Evolutionary conservation across 2,888 invertebrate species (phyloP), one percentile per base, ranked within the genome.

Genomic region (Drosophila nr. perissopoda): DNA sequence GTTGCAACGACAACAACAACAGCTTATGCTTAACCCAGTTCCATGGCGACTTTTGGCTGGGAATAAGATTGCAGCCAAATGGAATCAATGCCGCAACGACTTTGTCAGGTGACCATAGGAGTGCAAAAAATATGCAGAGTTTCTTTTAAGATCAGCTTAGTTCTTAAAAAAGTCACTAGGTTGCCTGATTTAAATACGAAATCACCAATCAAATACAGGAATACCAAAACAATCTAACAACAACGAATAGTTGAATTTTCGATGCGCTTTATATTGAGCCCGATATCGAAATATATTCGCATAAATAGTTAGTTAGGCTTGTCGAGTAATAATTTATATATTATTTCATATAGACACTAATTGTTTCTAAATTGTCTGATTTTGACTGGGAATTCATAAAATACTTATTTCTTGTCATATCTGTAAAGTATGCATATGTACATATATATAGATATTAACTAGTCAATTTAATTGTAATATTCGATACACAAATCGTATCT

Each of bases 121-220:
- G 16, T 21, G 13, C 46, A 4, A 21, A 7, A 13, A 21, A 42
- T 7, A 4, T 13, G 8, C 21, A 21, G 11, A 11, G n/a, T 11
- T 42, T 42, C 40, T 5, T 10, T 42, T 21, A 2, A 5, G n/a
- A n/a, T 10, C n/a, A 40, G 21, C 2, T 21, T 21, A 40, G 40
- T n/a, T n/a, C n/a, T 10, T 2, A 2, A 8, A 40, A 10, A 10
- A n/a, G 10, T n/a, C 0, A n/a, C 4, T 4, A n/a, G 11, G 40
- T 10, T 51, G 57, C 34, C 48, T 63, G 21, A 63, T 62, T 74
- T 63, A 58, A 53, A 56, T 62, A 29, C 10, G n/a, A 40, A 40
- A n/a, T 4, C 40, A 8, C n/a, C n/a, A 38, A 10, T 10, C 1
- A 40, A n/a, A 40, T 4, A 10, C 40, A 13, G 21, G 42, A 13